Conservation (phyloP, 2,113 vertebrate genomes). For the Psilopsiagon aymara region DNA sequence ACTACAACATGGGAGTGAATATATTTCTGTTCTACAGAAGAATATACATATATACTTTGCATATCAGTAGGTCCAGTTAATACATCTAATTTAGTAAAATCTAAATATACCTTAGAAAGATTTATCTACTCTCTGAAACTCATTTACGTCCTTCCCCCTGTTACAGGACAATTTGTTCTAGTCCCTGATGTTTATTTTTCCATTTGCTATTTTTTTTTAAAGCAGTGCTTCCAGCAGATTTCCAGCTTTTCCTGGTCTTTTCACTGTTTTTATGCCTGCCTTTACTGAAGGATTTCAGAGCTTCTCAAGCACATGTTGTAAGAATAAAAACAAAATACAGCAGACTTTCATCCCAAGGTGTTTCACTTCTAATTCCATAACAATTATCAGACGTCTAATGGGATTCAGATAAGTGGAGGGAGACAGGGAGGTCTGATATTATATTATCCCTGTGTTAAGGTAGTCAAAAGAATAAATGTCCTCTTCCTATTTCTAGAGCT, state of each 20-base stretch:
- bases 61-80: not conserved
- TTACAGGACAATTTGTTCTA: not conserved
- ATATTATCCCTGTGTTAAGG: not conserved
- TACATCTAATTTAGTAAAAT: not conserved
- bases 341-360: not conserved
- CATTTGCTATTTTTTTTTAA: not conserved
- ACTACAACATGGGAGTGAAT: not conserved
- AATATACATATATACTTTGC: not conserved
- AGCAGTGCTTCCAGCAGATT: not conserved
- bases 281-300: not conserved
- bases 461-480: not conserved
- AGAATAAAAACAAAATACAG: not conserved
- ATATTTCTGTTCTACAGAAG: not conserved
- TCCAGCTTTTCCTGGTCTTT: not conserved
- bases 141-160: not conserved
- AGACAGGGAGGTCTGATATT: not conserved
- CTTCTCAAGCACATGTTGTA: not conserved
- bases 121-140: not conserved
- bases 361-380: not conserved
- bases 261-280: not conserved
- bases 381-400: not conserved
- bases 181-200: not conserved
- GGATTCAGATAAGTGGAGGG: not conserved
- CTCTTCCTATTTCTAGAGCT: not conserved
- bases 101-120: not conserved